These are phyloP conservation scores for Bursaphelenchus mucronatus DNA, from an alignment of 1,140 invertebrate species.

Conservation along the genomic window DNA sequence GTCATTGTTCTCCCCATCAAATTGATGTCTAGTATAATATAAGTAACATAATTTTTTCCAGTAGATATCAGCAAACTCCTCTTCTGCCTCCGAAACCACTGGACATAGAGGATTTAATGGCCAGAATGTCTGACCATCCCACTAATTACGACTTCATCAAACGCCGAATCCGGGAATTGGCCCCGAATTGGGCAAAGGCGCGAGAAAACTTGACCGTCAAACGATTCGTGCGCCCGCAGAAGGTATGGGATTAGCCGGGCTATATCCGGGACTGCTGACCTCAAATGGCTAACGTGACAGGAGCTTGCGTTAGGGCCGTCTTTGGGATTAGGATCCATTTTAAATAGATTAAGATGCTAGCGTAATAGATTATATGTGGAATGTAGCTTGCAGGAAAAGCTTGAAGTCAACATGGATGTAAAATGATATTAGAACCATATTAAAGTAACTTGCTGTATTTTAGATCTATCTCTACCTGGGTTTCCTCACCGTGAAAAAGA, in stretches of 20 bases:
- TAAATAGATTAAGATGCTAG: too few species aligned
- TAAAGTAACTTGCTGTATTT: slow-evolving; percentile 21
- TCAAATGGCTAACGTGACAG: too few species aligned
- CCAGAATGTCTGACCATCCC: slow-evolving; percentile 58
- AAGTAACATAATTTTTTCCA: slow-evolving; percentile 29
- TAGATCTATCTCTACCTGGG: slow-evolving; percentile 63
- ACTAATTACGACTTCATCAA: slow-evolving; percentile 63
- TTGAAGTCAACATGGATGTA: too few species aligned
- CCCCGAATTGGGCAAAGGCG: slow-evolving; percentile 60
- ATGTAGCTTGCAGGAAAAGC: too few species aligned
- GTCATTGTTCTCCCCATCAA: too few species aligned
- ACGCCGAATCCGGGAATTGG: slow-evolving; percentile 61
- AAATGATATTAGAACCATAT: neutral
- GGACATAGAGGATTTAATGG: slow-evolving; percentile 51
- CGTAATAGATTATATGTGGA: too few species aligned
- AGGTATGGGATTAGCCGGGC: too few species aligned
- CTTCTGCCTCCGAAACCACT: too few species aligned
- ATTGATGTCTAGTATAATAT: slow-evolving; percentile 23
- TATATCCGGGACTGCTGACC: too few species aligned
- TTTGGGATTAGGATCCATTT: too few species aligned
- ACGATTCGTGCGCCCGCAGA: neutral
- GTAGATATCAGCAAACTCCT: too few species aligned
- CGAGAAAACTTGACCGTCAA: slow-evolving; percentile 49
- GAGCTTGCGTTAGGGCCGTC: too few species aligned
- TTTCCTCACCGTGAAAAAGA: slow-evolving; percentile 61